Evolutionary conservation across 2,888 invertebrate species (phyloP), one percentile per base, ranked within the genome.

Genomic region (Rhogogaster chlorosoma): DNA sequence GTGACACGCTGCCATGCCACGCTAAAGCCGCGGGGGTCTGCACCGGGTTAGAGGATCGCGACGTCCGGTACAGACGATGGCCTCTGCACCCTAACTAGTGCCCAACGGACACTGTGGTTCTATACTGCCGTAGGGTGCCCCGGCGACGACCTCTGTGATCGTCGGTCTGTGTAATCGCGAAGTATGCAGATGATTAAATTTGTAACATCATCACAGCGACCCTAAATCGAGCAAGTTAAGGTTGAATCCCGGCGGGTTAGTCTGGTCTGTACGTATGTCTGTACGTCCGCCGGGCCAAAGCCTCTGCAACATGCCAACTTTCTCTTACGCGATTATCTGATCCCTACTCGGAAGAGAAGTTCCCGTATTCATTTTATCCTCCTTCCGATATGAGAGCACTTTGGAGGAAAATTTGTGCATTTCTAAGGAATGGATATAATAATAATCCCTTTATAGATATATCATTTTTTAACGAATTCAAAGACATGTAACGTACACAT

Each of bases 111-210:
- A 77, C 38, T 38, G 67, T 67, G 80, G 80, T 77, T 77, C 32
- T 49, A 32, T 86, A 88, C 87, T 85, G 89, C 90, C 89, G 86
- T 84, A 87, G 90, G 90, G 89, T 86, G 87, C 84, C 78, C 87
- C 87, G 89, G 89, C 91, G 90, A 90, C 91, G 91, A 91, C 91
- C 92, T 92, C 92, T 93, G 93, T 93, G 93, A 93, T 93, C 93
- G 92, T 92, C 90, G 91, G 92, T 90, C 93, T 92, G 93, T 93
- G 90, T 93, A 93, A 93, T 93, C 93, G 92, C 91, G 92, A 93
- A 93, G 92, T 93, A 93, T 93, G 93, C 93, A 93, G 93, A 93
- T 93, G 93, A 93, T 93, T 93, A 93, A 93, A 93, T 93, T 93
- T 93, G 93, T 93, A 93, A 93, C 93, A 93, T 93, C 93, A 93